Base-by-base conservation (phyloP, 2,113 vertebrate species). In the Telmatochromis sp. region DNA sequence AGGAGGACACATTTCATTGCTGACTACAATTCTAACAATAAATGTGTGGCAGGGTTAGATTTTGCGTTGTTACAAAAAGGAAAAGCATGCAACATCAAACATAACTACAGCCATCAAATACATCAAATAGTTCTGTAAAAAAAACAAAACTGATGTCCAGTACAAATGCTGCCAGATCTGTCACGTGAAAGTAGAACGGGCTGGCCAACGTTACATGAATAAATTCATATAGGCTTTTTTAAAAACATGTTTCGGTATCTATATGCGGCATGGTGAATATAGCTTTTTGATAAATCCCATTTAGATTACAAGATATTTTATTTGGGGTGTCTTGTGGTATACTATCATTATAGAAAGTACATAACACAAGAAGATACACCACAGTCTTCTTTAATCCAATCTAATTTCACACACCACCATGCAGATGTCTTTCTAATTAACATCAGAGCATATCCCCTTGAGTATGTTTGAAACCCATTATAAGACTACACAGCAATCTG, bases 371-470 rank as follows among this genome's bases (percentile, higher is more conserved):
- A 86, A 42, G 42, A 78, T 86, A 60, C 73, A 84, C 79, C 82
- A 65, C 55, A 42, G 80, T 79, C 78, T 81, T 42, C 50, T 91
- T 85, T 82, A 89, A 89, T 88, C 75, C 31, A 45, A 63, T 87
- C 51, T 92, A 89, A 93, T 91, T 92, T 90, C 86, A 92, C 90
- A 91, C 88, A 84, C 80, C 82, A 84, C 54, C 82, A 91, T 89
- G 89, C 86, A 92, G 83, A 93, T 80, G 87, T 86, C 75, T 85
- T 81, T 91, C 83, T 86, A 78, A 92, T 87, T 63, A 90, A 80
- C 89, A 90, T 87, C 83, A 89, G 85, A 88, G 87, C 85, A 83
- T 86, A 80, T 85, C 58, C 73, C 85, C 85, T 80, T 79, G 75
- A 89, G 83, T 60, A 80, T 51, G 68, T 91, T 89, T 86, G 17